Conservation (phyloP, 1,140 invertebrate genomes). For the Pogonomyrmex californicus region DNA sequence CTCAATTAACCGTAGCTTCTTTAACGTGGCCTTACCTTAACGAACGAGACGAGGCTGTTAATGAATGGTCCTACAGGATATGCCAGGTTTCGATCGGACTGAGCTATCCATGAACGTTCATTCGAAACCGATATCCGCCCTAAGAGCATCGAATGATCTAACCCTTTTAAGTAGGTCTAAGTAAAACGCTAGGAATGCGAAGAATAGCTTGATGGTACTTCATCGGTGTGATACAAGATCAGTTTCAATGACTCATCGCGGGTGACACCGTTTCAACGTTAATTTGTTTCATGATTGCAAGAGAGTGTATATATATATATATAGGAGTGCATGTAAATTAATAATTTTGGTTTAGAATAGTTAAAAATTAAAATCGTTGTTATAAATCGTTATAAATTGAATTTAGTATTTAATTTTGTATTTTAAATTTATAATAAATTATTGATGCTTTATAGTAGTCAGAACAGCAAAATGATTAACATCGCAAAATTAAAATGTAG, state of each 20-base stretch:
- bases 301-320: background rate
- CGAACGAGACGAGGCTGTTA: slow-evolving; percentile 68
- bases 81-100: slow-evolving; percentile 42
- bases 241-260: slow-evolving; percentile 72
- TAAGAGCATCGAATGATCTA: slow-evolving; percentile 77
- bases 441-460: background rate
- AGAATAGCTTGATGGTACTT: slow-evolving; percentile 69
- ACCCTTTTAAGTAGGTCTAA: slow-evolving; percentile 78
- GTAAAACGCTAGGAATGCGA: slow-evolving; percentile 79
- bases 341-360: background rate
- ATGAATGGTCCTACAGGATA: slow-evolving; percentile 75
- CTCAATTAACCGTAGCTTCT: slow-evolving; percentile 78
- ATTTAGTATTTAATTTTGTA: background rate
- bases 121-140: slow-evolving; percentile 67
- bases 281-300: slow-evolving; percentile 21
- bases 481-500: background rate
- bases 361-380: background rate
- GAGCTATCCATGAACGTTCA: slow-evolving; percentile 42
- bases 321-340: background rate
- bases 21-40: slow-evolving; percentile 68
- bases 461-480: background rate
- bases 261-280: slow-evolving; percentile 22
- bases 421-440: background rate
- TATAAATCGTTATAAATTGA: background rate
- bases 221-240: slow-evolving; percentile 68